A percentile compares a stretch with the other conserved stretches of the same genome.
phyloP scores from a whole-genome alignment of 2,888 invertebrate genomes.

The Itoplectis maculator region DNA sequence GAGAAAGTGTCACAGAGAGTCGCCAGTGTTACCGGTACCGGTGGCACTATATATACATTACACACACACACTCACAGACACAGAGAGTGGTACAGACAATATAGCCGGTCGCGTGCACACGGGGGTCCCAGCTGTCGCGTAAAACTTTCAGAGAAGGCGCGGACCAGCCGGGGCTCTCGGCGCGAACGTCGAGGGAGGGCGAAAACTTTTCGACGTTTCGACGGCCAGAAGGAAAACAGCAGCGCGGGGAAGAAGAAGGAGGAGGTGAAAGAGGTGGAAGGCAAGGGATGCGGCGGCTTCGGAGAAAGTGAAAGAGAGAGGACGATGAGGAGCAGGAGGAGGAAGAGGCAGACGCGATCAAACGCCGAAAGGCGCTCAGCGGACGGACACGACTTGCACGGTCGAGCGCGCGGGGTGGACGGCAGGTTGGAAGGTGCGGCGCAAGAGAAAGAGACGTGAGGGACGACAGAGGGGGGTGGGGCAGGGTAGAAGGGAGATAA shows the following conservation, averaged over 20 bases:
- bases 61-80: no score
- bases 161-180: slow-evolving; percentile 25
- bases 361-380: slow-evolving; percentile 37
- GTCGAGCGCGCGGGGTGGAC: background rate
- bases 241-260: slow-evolving; percentile 18
- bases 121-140: slow-evolving; percentile 61
- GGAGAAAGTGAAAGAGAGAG: background rate
- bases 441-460: background rate
- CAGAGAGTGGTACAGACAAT: background rate
- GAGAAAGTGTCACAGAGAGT: slow-evolving; percentile 29
- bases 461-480: no score
- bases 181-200: slow-evolving; percentile 9
- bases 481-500: background rate
- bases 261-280: slow-evolving; percentile 1
- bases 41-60: no score
- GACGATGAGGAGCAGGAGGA: background rate
- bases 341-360: slow-evolving; percentile 33
- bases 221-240: slow-evolving; percentile 1
- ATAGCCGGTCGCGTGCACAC: slow-evolving; percentile 17
- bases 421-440: background rate
- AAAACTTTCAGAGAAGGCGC: slow-evolving; percentile 58
- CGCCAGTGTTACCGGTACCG: slow-evolving; percentile 3
- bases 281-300: no score
- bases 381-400: slow-evolving; percentile 2
- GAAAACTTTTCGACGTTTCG: slow-evolving; percentile 56